Base-by-base conservation (phyloP, 2,113 vertebrate species). In the Xyrauchen texanus region DNA sequence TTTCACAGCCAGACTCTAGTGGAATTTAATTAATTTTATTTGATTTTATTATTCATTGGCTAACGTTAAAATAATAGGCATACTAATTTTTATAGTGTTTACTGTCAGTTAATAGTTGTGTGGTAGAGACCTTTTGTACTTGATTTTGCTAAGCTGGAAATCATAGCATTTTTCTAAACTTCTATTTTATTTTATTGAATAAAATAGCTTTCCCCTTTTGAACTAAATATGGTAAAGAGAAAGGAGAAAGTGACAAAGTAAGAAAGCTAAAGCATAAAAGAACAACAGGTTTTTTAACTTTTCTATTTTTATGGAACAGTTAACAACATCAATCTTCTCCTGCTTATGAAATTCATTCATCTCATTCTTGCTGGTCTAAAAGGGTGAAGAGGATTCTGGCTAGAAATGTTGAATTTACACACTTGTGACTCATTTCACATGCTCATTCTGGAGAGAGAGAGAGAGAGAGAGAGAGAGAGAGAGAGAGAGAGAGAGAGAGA, bases 281-380 rank as follows among this genome's bases (percentile, higher is more conserved):
- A 72, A 72, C 70, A 72, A 72, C 55, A 72, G 70, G 13, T 61
- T 60, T 57, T 60, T 12, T 3, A 47, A 47, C 9, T 58, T 71
- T 44, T 13, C n/a, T 71, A 45, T 58, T 58, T 70, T 58, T 15
- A 42, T 58, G 42, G 69, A 71, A 71, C 42, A 42, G 55, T 61
- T 55, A 72, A 61, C 9, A 55, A 72, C 70, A 61, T 42, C 70
- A 72, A 61, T 72, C 55, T 72, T 72, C 55, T 61, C 45, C 16
- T 46, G n/a, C 55, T 72, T 72, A 72, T 72, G 70, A 72, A 72
- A 72, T 42, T 4, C 70, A 72, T 72, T 60, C 44, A 61, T 72
- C 70, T 61, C 60, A 8, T 52, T 77, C 21, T 10, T 44, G 63
- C 64, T 66, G 47, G 12, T 55, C 74, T 77, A 55, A 49, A 10